phyloP scores from a whole-genome alignment of 2,113 vertebrate genomes.

The Pseudopipra pipra region DNA sequence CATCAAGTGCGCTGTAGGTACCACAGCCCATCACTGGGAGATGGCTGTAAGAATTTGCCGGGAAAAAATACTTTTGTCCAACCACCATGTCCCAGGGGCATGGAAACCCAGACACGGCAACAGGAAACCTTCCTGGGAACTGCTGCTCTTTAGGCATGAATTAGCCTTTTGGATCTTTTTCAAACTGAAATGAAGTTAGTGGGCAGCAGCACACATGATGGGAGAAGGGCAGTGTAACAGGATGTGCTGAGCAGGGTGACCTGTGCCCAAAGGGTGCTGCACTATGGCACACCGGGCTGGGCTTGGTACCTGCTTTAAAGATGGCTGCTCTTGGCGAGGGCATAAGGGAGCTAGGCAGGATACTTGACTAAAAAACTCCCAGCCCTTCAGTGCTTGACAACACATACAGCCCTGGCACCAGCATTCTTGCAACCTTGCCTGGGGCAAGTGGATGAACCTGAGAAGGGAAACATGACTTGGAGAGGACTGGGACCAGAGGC shows the following conservation, averaged over 20 bases:
- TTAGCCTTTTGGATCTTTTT: not conserved
- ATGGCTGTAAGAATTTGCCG: not conserved
- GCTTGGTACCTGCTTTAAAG: not conserved
- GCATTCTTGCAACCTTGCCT: not conserved
- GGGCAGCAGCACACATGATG: not conserved
- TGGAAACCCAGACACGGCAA: not conserved
- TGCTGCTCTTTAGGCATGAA: not conserved
- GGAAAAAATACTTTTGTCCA: not conserved
- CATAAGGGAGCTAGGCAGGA: not conserved
- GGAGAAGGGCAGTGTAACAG: not conserved
- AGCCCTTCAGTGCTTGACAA: not conserved
- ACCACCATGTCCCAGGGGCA: not conserved
- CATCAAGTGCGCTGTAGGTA: not conserved
- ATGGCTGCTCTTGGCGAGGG: not conserved
- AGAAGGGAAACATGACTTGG: not conserved
- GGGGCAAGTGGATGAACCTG: not conserved
- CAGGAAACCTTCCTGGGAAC: not conserved
- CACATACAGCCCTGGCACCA: rapidly evolving
- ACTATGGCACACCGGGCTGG: not conserved
- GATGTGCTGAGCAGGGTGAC: not conserved
- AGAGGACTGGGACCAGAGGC: not conserved
- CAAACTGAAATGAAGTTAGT: not conserved
- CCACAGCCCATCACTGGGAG: not conserved
- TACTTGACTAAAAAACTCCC: not conserved
- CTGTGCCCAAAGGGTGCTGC: not conserved